Base-by-base conservation (phyloP, 2,888 invertebrate species). In the Hipparchia semele region DNA sequence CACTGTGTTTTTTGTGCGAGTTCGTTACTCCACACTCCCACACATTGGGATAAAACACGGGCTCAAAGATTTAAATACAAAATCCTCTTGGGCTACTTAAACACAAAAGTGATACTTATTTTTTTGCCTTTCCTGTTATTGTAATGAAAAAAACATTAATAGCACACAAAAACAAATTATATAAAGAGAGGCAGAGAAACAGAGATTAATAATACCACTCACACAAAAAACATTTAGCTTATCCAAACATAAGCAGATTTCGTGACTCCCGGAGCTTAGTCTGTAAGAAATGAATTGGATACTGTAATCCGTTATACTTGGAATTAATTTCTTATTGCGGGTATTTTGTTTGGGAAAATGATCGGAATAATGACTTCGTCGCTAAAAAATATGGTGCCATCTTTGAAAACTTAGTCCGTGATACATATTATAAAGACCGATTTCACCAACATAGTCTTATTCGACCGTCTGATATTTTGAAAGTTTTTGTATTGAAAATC, bases 281-380 rank as follows among this genome's bases (percentile, higher is more conserved):
- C 83, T 80, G 81, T 83, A 83, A 86, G 86, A 85, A 86, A 86
- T 84, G 83, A 86, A 87, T 87, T 85, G 83, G 84, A 81, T 84
- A 79, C 79, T 80, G 76, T 84, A 86, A 87, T 85, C 85, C 82
- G 76, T 74, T 75, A 75, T 75, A 75, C 78, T 78, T 75, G 78
- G 80, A 86, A 89, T 89, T 87, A 86, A 87, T 87, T 83, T 82
- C 84, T 84, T 83, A 85, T 82, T 82, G 82, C 80, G 74, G 79
- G 74, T 77, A 78, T 82, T 81, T 78, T 70, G 75, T 73, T 70
- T 62, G 58, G 77, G 79, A 75, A 81, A 82, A 84, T 78, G 81
- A 82, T 39, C 67, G 61, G 45, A 45, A 69, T 60, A 62, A 61
- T 33, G 49, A 45, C 56, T 67, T 56, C 53, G 60, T 7, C 8